These are phyloP conservation scores for Calyptommatus sinebrachiatus DNA, from an alignment of 2,113 vertebrate genomes.

Conservation along the genomic window DNA sequence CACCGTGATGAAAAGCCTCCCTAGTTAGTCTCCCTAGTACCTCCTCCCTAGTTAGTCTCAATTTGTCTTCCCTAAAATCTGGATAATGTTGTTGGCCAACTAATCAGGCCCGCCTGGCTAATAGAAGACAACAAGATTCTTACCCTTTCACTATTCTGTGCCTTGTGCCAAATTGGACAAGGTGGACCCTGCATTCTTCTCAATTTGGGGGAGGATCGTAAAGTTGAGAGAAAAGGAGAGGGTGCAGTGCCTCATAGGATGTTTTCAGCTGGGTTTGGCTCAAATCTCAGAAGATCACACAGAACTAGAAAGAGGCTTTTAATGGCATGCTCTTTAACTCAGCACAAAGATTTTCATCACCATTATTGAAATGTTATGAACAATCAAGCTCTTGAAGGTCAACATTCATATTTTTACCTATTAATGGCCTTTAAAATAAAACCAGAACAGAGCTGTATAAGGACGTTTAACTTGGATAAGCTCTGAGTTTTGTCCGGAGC, in stretches of 20 bases:
- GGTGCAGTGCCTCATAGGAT: background rate
- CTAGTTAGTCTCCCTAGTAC: too few species aligned
- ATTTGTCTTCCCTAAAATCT: too few species aligned
- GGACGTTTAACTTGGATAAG: conserved; percentile 3
- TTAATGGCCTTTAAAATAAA: background rate
- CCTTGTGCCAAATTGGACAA: too few species aligned
- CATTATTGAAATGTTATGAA: background rate
- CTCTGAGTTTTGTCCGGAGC: conserved; percentile 21
- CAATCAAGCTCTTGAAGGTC: background rate
- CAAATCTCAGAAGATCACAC: background rate
- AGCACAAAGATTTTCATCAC: background rate
- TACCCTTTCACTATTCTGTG: too few species aligned
- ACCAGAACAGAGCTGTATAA: conserved; percentile 14
- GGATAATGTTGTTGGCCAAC: too few species aligned
- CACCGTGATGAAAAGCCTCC: too few species aligned
- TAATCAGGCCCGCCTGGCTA: too few species aligned
- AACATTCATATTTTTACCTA: background rate
- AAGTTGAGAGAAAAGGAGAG: too few species aligned
- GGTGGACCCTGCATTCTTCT: too few species aligned
- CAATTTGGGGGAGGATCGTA: too few species aligned
- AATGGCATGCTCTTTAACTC: background rate
- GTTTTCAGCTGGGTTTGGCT: background rate
- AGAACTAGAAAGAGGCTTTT: background rate
- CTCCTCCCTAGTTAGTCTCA: too few species aligned
- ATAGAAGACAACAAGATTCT: too few species aligned